Evolutionary conservation across 2,797 vertebrate species (phyloP), one percentile per base, ranked within the genome.

Genomic region (Xyrichtys novacula): DNA sequence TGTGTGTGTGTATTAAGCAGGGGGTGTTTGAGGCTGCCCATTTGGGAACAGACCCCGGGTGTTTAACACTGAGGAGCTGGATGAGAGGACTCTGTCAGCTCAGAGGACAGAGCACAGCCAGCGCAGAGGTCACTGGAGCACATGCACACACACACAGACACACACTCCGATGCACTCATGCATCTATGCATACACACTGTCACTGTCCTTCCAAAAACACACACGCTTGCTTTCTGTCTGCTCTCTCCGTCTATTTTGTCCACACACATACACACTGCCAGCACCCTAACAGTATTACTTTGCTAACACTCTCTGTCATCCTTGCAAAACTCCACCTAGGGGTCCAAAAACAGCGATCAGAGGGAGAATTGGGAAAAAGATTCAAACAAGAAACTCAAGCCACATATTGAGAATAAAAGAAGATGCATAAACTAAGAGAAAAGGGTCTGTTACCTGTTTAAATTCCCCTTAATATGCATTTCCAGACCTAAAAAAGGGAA

Each of bases 301-400:
- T 88, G 74, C 73, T 71, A 71, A 48, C 71, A 78, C 82, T 58
- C 42, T 54, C 48, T 71, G 82, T 81, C 75, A 46, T 83, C 53
- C 69, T 63, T 68, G 83, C 62, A 91, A 81, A 90, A 85, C 80
- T 90, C 82, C 76, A 73, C 72, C 23, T 50, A 66, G 79, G 81
- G 87, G 86, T 92, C 88, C 92, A 80, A 72, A 84, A 91, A 88
- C 78, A 73, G n/a, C n/a, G n/a, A n/a, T n/a, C n/a, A n/a, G n/a
- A n/a, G 74, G 66, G 67, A 73, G 82, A 89, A 85, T 90, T 85
- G 85, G 67, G 68, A 86, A 85, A 90, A 82, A 79, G 78, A 68
- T 62, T 87, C 73, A 83, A 3, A 31, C 32, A 34, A 12, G 14
- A 4, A 88, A 88, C 87, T 85, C 79, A 84, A 86, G 83, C 88